phyloP scores from a whole-genome alignment of 2,113 vertebrate genomes.

The Notiomystis cincta region DNA sequence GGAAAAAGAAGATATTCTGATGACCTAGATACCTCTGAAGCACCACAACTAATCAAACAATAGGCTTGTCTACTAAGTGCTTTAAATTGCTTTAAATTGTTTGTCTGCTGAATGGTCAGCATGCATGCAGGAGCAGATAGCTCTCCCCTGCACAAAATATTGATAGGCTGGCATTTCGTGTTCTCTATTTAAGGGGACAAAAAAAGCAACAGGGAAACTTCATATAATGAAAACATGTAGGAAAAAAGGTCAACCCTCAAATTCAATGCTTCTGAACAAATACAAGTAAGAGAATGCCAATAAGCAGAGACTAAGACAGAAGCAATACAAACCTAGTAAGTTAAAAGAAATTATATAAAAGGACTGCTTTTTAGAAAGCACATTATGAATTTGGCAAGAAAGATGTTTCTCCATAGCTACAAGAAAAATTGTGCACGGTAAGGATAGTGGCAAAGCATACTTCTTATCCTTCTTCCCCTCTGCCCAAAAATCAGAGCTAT shows the following conservation, averaged over 20 bases:
- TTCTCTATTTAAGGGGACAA: background rate
- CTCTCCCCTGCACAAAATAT: background rate
- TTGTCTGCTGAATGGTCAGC: background rate
- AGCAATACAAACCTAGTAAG: background rate
- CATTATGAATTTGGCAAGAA: background rate
- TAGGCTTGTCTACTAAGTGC: background rate
- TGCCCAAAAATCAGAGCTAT: constrained; percentile 6
- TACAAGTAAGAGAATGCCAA: background rate
- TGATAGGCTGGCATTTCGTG: background rate
- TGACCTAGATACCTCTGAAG: constrained; percentile 19
- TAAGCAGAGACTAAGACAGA: background rate
- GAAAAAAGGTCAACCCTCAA: background rate
- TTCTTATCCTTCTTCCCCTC: constrained; percentile 8
- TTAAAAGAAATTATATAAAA: background rate
- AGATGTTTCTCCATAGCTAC: background rate
- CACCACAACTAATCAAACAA: background rate
- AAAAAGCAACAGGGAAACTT: background rate
- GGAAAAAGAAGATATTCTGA: background rate
- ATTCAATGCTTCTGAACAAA: background rate
- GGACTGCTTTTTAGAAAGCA: background rate
- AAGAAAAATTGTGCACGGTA: background rate
- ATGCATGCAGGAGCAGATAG: background rate
- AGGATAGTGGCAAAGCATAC: background rate
- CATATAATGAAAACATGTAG: background rate
- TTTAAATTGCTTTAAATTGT: background rate